These are phyloP conservation scores for Gymnoscopelus microlampas DNA, from an alignment of 2,797 vertebrate genomes.

Conservation along the genomic window DNA sequence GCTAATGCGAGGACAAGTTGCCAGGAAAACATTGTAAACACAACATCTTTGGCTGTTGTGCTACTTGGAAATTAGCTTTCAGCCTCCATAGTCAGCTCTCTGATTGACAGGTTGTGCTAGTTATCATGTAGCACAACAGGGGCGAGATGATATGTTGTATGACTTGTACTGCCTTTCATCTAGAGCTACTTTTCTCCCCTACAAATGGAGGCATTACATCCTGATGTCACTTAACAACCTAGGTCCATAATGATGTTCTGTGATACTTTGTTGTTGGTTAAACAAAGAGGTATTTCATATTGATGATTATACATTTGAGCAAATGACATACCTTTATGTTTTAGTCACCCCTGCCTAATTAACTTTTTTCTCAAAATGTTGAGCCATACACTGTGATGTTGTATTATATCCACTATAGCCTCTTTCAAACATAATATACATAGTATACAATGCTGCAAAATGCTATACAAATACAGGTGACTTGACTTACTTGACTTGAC, in stretches of 20 bases:
- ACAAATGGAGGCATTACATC: conserved; percentile 21
- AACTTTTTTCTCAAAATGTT: too few species aligned
- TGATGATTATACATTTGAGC: conserved; percentile 24
- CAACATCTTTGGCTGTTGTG: conserved; percentile 75
- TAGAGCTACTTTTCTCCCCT: conserved; percentile 4
- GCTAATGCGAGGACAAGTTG: conserved; percentile 63
- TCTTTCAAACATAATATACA: too few species aligned
- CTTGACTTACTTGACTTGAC: too few species aligned
- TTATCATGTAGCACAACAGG: conserved; percentile 73
- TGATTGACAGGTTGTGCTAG: conserved; percentile 70
- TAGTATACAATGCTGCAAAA: too few species aligned
- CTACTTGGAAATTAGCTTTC: conserved; percentile 71
- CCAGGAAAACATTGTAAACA: conserved; percentile 66
- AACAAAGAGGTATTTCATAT: background rate
- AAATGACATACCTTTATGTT: background rate
- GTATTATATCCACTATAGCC: too few species aligned
- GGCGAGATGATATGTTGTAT: conserved; percentile 53
- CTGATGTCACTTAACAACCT: conserved; percentile 42
- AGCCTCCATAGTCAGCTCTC: conserved; percentile 68
- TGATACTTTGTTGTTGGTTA: conserved; percentile 1
- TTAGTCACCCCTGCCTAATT: too few species aligned
- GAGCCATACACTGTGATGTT: too few species aligned
- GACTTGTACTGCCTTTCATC: conserved; percentile 36
- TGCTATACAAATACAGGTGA: too few species aligned
- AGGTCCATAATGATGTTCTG: conserved; percentile 18